phyloP scores from a whole-genome alignment of 2,113 vertebrate species.

The Passer montanus region DNA sequence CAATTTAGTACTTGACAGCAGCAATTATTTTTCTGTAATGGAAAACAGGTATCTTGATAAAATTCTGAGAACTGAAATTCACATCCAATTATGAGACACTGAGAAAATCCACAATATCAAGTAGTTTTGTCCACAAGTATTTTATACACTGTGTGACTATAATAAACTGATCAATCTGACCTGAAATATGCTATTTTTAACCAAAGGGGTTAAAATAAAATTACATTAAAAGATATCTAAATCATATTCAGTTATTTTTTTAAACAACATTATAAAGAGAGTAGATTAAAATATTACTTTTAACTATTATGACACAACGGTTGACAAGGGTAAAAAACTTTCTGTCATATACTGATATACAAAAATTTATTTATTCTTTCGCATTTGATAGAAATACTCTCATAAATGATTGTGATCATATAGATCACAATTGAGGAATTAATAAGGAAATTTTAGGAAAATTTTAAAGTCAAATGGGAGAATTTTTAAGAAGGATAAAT shows the following conservation, averaged over 20 bases:
- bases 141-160: neutral
- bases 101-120: neutral
- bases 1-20: neutral
- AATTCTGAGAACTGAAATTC: neutral
- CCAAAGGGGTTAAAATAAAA: neutral
- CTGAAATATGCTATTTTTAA: neutral
- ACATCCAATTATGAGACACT: neutral
- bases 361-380: neutral
- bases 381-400: neutral
- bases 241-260: neutral
- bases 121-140: neutral
- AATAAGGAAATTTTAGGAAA: neutral
- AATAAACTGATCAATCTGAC: neutral
- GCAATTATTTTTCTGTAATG: neutral
- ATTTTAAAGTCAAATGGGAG: neutral
- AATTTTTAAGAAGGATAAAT: neutral
- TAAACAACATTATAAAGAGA: neutral
- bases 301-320: neutral
- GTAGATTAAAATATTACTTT: neutral
- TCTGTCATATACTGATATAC: neutral
- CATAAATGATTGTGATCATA: neutral
- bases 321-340: neutral
- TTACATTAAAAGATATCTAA: neutral
- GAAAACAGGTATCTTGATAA: neutral
- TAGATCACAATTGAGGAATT: neutral